phyloP scores from a whole-genome alignment of 2,113 vertebrate species.

The Pelobates fuscus region DNA sequence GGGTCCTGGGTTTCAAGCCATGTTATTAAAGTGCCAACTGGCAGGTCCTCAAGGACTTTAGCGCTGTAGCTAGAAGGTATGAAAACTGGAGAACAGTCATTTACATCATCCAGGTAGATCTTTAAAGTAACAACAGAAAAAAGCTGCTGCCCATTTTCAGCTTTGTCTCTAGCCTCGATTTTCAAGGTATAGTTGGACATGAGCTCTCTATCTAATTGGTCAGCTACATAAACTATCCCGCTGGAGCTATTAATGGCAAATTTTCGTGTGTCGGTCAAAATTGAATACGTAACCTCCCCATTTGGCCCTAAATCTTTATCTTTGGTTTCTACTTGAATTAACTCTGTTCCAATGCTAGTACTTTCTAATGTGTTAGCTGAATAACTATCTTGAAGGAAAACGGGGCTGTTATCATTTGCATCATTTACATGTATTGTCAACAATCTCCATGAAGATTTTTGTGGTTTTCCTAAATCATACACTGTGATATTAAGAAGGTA shows the following conservation, averaged over 20 bases:
- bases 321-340: conserved; percentile 91
- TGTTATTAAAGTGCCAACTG: conserved; percentile 88
- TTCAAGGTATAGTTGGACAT: conserved; percentile 83
- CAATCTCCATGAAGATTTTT: conserved; percentile 84
- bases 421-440: conserved; percentile 87
- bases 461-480: conserved; percentile 91
- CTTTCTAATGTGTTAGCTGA: conserved; percentile 86
- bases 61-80: conserved; percentile 86
- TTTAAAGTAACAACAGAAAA: conserved; percentile 83
- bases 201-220: conserved; percentile 87
- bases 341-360: conserved; percentile 84
- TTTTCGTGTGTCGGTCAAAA: conserved; percentile 85
- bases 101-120: conserved; percentile 87
- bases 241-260: conserved; percentile 90
- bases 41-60: conserved; percentile 90
- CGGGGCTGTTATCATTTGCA: conserved; percentile 88
- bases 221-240: conserved; percentile 86
- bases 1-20: conserved; percentile 95
- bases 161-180: conserved; percentile 90
- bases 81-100: conserved; percentile 91
- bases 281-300: conserved; percentile 83
- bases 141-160: conserved; percentile 76
- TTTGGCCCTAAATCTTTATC: conserved; percentile 90
- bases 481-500: conserved; percentile 93
- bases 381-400: conserved; percentile 88